phyloP scores from a whole-genome alignment of 2,888 invertebrate species.

The Lycaena phlaeas region DNA sequence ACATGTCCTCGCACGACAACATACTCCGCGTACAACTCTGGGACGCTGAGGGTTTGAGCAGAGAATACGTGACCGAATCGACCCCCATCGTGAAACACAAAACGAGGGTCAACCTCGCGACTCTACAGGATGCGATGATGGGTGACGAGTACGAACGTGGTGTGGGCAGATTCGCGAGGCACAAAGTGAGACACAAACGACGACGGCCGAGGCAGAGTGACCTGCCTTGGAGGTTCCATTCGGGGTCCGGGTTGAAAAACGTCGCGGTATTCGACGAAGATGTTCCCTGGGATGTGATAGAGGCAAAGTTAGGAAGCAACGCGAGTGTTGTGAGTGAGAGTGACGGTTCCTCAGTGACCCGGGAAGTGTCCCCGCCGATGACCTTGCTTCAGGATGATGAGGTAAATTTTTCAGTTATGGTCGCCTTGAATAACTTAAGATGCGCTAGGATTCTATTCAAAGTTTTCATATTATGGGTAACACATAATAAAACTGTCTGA shows the following conservation, averaged over 20 bases:
- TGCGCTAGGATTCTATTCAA: too few species aligned
- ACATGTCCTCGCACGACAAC: slow-evolving; percentile 57
- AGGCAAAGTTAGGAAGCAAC: slow-evolving; percentile 39
- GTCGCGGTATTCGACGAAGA: slow-evolving; percentile 68
- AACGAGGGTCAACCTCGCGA: slow-evolving; percentile 52
- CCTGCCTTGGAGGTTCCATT: slow-evolving; percentile 68
- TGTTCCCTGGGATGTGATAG: slow-evolving; percentile 66
- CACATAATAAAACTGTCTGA: too few species aligned
- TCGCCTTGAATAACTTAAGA: too few species aligned
- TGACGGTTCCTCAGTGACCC: slow-evolving; percentile 45
- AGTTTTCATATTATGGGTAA: too few species aligned
- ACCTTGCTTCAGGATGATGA: slow-evolving; percentile 54
- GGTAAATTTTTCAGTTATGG: too few species aligned
- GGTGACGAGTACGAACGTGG: slow-evolving; percentile 48
- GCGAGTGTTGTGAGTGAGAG: slow-evolving; percentile 61
- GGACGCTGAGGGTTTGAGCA: slow-evolving; percentile 62
- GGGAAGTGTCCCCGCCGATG: slow-evolving; percentile 58
- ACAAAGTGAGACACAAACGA: slow-evolving; percentile 63
- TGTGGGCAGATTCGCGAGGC: slow-evolving; percentile 51
- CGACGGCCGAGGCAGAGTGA: slow-evolving; percentile 55
- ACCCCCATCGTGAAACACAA: slow-evolving; percentile 31
- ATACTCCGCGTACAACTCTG: slow-evolving; percentile 62
- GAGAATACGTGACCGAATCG: slow-evolving; percentile 41
- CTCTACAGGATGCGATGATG: slow-evolving; percentile 56
- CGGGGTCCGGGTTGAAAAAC: slow-evolving; percentile 65